Evolutionary conservation across 2,888 invertebrate genomes (phyloP).

Genomic region (Chalcis sispes): DNA sequence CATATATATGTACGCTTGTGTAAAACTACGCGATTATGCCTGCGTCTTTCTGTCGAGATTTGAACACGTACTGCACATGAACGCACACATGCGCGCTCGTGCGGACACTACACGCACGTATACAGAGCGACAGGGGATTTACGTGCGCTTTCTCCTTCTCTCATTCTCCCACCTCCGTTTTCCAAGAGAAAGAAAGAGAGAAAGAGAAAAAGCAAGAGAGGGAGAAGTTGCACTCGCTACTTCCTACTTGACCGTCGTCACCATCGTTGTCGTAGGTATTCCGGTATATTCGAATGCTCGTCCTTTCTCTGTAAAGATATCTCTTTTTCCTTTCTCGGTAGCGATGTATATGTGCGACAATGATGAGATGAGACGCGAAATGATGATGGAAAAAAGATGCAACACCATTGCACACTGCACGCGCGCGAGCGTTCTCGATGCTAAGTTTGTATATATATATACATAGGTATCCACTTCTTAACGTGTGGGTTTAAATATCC

Average conservation of each 20-base stretch:
- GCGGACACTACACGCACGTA: no score
- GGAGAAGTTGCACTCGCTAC: not conserved
- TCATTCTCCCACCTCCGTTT: not conserved
- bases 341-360: not conserved
- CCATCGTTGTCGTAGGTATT: conserved; percentile 11
- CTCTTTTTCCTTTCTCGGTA: not conserved
- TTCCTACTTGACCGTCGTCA: conserved; percentile 14
- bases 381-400: not conserved
- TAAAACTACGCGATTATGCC: no score
- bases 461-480: no score
- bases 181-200: not conserved
- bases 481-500: conserved; percentile 26
- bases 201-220: not conserved
- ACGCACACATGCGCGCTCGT: no score
- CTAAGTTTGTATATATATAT: no score
- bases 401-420: not conserved
- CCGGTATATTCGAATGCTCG: not conserved
- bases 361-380: not conserved
- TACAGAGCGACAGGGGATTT: not conserved
- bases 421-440: no score
- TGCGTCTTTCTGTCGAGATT: not conserved
- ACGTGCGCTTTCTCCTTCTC: conserved; percentile 20
- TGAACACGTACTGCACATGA: no score
- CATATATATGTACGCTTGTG: no score
- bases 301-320: conserved; percentile 17